phyloP scores from a whole-genome alignment of 2,888 invertebrate genomes.

The Leptinotarsa tumamoca region DNA sequence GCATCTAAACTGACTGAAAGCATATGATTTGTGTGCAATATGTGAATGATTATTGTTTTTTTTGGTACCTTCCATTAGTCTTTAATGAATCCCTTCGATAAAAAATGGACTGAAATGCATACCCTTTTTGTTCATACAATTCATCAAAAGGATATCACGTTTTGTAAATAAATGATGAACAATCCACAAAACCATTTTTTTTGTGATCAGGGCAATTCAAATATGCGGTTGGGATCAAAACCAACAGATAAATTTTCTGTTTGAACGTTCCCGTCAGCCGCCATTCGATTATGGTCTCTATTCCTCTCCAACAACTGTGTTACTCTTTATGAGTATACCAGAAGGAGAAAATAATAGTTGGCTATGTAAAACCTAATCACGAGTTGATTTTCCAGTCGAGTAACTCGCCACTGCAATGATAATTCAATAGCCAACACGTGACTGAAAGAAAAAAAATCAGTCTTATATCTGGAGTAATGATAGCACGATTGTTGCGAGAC shows the following conservation, averaged over 20 bases:
- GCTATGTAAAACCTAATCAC: constrained; percentile 30
- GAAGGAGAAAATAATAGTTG: constrained; percentile 28
- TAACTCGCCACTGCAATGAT: constrained; percentile 20
- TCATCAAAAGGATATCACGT: not conserved
- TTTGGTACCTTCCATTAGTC: no score
- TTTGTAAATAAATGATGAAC: not conserved
- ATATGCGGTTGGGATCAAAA: constrained; percentile 1
- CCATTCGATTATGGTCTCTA: constrained; percentile 22
- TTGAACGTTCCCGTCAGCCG: not conserved
- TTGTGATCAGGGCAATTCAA: not conserved
- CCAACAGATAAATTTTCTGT: constrained; percentile 17
- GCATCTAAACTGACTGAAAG: no score
- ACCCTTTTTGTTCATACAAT: no score
- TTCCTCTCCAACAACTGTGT: constrained; percentile 16
- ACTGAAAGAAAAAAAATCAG: constrained; percentile 44
- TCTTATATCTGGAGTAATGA: constrained; percentile 49
- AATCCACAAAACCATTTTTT: not conserved
- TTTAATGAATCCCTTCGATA: no score
- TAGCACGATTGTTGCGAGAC: constrained; percentile 41
- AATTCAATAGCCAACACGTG: constrained; percentile 48
- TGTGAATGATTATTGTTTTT: no score
- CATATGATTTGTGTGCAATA: no score
- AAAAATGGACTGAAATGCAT: no score
- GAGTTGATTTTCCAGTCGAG: constrained; percentile 42
- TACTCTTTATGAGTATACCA: constrained; percentile 12